Percentiles rank a stretch among this genome's conserved stretches.
Conservation (phyloP, 2,888 invertebrate species). For the Cyclophora albipunctata region DNA sequence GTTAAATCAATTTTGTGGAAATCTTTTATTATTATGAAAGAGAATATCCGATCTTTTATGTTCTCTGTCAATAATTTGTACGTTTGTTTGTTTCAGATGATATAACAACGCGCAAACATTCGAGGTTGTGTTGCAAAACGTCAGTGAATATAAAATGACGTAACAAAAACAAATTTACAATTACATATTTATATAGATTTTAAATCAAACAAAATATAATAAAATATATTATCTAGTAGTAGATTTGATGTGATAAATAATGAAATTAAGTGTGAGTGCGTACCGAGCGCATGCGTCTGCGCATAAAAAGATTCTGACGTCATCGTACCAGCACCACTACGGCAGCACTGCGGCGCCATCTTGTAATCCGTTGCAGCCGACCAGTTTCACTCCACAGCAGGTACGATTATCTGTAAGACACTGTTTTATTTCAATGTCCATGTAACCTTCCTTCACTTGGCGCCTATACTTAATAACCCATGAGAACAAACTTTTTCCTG, state of each 20-base stretch:
- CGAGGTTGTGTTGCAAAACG: slow-evolving; percentile 13
- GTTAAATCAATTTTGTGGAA: no score
- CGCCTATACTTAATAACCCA: no score
- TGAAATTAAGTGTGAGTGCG: slow-evolving; percentile 92
- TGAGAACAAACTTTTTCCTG: no score
- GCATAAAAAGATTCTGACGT: slow-evolving; percentile 89
- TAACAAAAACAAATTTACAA: no score
- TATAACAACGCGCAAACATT: slow-evolving; percentile 7
- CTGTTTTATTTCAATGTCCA: no score
- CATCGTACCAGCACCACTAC: slow-evolving; percentile 86
- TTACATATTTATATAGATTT: no score
- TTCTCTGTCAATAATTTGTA: not conserved
- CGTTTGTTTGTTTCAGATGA: slow-evolving; percentile 25
- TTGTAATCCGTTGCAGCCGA: slow-evolving; percentile 63
- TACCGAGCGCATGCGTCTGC: slow-evolving; percentile 92
- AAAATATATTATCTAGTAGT: slow-evolving; percentile 1
- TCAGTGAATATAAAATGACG: no score
- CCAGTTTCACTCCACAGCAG: slow-evolving; percentile 49
- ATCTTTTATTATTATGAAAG: not conserved
- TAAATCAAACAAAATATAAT: slow-evolving; percentile 4
- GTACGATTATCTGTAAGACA: no score
- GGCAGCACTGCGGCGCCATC: slow-evolving; percentile 82
- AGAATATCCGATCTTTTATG: not conserved
- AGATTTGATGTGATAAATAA: slow-evolving; percentile 34
- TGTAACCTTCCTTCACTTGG: no score